Conservation (phyloP, 2,797 vertebrate species). For the Aselliscus stoliczkanus region DNA sequence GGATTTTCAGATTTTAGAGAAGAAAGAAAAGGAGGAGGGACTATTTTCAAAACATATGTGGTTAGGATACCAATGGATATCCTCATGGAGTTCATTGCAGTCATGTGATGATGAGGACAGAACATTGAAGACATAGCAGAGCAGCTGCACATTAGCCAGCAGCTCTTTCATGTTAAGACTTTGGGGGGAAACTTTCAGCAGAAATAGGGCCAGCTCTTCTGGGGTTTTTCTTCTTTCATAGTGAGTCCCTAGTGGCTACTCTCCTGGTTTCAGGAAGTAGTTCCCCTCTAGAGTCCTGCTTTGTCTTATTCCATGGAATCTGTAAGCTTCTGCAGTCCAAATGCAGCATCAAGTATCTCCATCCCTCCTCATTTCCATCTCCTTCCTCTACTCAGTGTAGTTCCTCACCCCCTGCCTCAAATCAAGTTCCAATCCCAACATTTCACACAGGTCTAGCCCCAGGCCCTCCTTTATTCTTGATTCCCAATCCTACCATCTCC, state of each 20-base stretch:
- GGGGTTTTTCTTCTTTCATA: constrained; percentile 47
- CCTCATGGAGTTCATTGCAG: not conserved
- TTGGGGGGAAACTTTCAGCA: not conserved
- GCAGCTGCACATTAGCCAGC: not conserved
- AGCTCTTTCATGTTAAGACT: not conserved
- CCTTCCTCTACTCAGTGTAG: not conserved
- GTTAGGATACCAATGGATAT: not conserved
- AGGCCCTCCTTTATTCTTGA: not conserved
- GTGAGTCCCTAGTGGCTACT: constrained; percentile 30
- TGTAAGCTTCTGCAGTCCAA: not conserved
- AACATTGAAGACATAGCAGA: not conserved
- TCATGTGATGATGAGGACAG: not conserved
- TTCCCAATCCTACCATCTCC: not conserved
- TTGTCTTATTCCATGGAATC: constrained; percentile 46
- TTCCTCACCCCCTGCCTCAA: not conserved
- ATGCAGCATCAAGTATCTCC: not conserved
- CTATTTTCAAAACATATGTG: not conserved
- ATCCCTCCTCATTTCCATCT: not conserved
- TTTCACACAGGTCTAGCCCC: not conserved
- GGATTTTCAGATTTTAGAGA: not conserved
- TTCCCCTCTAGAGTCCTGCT: not conserved
- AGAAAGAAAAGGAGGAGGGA: not conserved
- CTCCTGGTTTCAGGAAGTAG: not conserved
- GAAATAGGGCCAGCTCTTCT: constrained; percentile 39
- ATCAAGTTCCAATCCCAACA: not conserved